These are phyloP conservation scores for Rallus limicola DNA, from an alignment of 2,113 vertebrate genomes.

Conservation along the genomic window DNA sequence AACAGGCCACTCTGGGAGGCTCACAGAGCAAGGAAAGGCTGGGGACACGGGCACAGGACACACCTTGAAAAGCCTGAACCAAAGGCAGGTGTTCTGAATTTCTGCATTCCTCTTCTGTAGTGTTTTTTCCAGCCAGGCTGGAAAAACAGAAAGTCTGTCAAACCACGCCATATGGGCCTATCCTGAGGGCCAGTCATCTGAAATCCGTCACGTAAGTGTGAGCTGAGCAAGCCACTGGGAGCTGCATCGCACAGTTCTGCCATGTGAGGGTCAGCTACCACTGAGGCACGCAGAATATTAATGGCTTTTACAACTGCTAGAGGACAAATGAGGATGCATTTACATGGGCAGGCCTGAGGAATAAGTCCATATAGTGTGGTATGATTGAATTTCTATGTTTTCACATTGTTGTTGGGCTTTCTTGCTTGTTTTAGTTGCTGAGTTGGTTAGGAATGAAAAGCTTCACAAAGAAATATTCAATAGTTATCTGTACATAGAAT, in stretches of 20 bases:
- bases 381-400: neutral
- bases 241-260: neutral
- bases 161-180: neutral
- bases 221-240: neutral
- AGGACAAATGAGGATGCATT: neutral
- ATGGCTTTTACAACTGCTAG: neutral
- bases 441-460: neutral
- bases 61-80: neutral
- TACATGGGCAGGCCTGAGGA: neutral
- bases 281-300: neutral
- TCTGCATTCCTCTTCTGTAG: neutral
- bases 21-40: too few species aligned
- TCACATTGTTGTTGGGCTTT: neutral
- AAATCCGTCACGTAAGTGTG: neutral
- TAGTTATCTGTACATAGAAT: neutral
- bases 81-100: neutral
- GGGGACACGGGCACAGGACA: neutral
- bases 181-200: constrained; percentile 40
- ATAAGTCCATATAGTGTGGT: neutral
- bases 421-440: neutral
- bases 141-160: neutral
- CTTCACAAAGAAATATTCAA: neutral
- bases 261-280: neutral
- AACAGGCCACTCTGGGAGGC: neutral
- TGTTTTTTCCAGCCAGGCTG: neutral